Base-by-base conservation (phyloP, 1,140 invertebrate genomes). In the Ridgeia piscesae region DNA sequence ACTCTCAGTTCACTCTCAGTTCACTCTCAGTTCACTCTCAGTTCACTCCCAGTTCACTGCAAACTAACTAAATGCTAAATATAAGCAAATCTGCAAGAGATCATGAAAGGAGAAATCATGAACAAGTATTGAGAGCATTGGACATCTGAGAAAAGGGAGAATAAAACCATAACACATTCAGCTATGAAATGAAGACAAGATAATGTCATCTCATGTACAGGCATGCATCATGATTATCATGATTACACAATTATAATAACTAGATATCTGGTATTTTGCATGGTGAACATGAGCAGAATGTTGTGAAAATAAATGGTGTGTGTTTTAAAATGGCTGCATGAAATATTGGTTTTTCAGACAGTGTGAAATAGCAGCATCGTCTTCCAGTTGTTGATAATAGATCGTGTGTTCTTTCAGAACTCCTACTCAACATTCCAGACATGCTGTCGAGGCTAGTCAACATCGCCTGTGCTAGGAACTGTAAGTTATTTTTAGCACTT, bases 361-460 rank as follows among this genome's bases (percentile, higher is more conserved):
- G 11, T 17, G 27, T 21, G 58, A 27, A 27, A 77, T 27, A 77
- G 11, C 6, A 8, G 4, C 17, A 27, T 33, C 6, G 17, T 90
- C 35, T 90, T 90, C 31, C 2, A 31, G 34, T 0, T 90, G 1
- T 90, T 90, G n/a, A 33, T 33, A 14, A 14, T 90, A 90, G 89
- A 8, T 34, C 34, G 9, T 91, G 92, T 92, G 91, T 93, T 77
- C 91, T 94, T 94, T 88, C 94, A 95, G 95, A 96, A 91, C 92
- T 95, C 48, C 92, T 96, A 88, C 92, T 96, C 21, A 94, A 94
- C 91, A 95, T 96, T 92, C 95, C 95, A 91, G 95, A 96, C 50
- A 93, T 96, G 88, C 91, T 95, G 35, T 95, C 95, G 4, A 94
- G 95, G 93, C 93, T 96, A 21, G 95, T 96, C 33, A 94, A 94